Base-by-base conservation (phyloP, 2,888 invertebrate species). In the Dasypogon diadema region DNA sequence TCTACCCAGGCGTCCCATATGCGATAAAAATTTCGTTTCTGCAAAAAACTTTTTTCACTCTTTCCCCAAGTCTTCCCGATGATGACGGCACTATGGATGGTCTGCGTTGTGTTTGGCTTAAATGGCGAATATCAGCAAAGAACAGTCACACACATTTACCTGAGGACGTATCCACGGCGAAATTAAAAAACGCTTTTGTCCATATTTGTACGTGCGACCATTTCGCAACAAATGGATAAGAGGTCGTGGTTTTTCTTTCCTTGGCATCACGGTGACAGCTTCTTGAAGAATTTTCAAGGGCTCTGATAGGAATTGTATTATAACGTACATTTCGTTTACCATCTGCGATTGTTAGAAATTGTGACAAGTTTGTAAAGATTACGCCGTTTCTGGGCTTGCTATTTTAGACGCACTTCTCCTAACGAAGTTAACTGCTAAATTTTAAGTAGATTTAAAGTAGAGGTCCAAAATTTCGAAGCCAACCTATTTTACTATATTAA, bases 31-130 rank as follows among this genome's bases (percentile, higher is more conserved):
- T 37, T 48, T 48, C 12, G 4, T 48, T 65, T 65, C 22, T 60
- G 24, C 18, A 24, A 46, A 65, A 46, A 22, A 8, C 2, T 65
- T 65, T 46, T 65, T 65, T 65, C 2, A 3, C 22, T 65, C 46
- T 65, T 63, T 65, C 65, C 65, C 12, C 42, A 46, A 46, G 24
- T 42, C 46, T 65, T 65, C 65, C 46, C 46, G 46, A 65, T 65
- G 65, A 65, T 65, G 65, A 65, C 46, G 21, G 65, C 46, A 65
- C 65, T 21, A 16, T 22, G 22, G 65, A 65, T 46, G 30, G 58
- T 6, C 34, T 14, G 24, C 5, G 22, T 46, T n/a, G 21, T 42
- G n/a, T 22, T 42, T 8, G 34, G 18, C 65, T 65, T 21, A 65
- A 65, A 65, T 65, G 63, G 21, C 8, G 16, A 65, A 65, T 65